Percentiles rank a stretch among this genome's conserved stretches.
Evolutionary conservation across 2,113 vertebrate genomes (phyloP).

Genomic region (Esox niger): DNA sequence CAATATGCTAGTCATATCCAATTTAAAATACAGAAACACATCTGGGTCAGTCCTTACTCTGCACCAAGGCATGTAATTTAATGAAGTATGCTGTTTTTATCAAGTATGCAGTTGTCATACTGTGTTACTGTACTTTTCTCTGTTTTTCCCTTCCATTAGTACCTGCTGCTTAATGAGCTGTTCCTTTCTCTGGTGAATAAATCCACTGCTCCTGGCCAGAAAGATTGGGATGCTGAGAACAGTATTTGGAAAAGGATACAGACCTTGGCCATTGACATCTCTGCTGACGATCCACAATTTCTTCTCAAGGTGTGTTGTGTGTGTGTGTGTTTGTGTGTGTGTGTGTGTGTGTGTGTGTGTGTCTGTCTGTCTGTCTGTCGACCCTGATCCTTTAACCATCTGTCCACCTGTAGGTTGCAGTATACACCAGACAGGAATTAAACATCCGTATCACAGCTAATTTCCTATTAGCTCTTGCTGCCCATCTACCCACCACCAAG

Average conservation of each 20-base stretch:
- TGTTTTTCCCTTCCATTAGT: constrained; percentile 63
- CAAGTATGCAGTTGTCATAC: too few relatives aligned
- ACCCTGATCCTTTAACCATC: not conserved
- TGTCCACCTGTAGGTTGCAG: constrained; percentile 70
- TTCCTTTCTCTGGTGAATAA: constrained; percentile 75
- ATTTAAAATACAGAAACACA: too few relatives aligned
- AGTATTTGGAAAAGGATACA: constrained; percentile 60
- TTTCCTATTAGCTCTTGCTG: constrained; percentile 79
- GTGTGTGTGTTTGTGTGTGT: not conserved
- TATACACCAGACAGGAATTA: constrained; percentile 84
- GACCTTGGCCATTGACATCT: constrained; percentile 64
- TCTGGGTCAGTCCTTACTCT: too few relatives aligned
- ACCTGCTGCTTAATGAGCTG: constrained; percentile 74
- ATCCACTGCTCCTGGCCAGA: constrained; percentile 51
- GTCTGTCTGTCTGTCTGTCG: not conserved
- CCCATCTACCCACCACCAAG: constrained; percentile 70
- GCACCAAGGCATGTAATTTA: too few relatives aligned
- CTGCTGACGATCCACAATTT: constrained; percentile 79
- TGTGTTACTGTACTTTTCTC: too few relatives aligned
- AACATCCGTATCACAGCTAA: constrained; percentile 85
- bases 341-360: constrained; percentile 48
- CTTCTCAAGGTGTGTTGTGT: constrained; percentile 79
- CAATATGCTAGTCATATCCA: too few relatives aligned
- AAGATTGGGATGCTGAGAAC: constrained; percentile 32
- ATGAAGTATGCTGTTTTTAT: too few relatives aligned